Evolutionary conservation across 2,113 vertebrate genomes (phyloP).

Genomic region (Sylvilagus bachmani): DNA sequence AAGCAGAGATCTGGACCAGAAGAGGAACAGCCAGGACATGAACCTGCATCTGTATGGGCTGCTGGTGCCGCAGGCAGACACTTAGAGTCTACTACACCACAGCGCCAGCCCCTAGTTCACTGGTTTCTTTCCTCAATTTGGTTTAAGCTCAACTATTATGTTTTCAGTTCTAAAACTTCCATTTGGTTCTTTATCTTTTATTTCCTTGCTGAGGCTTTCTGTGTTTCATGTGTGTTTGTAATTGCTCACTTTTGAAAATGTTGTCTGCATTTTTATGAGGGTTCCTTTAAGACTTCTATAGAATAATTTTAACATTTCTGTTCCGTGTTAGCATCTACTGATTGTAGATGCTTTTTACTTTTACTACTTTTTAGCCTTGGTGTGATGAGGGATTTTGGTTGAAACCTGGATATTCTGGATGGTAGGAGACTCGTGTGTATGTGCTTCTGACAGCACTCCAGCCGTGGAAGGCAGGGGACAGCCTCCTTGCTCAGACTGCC

Average conservation of each 20-base stretch:
- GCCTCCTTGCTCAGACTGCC: background rate
- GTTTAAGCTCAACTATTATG: too few relatives aligned
- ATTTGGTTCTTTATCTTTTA: too few relatives aligned
- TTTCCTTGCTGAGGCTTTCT: background rate
- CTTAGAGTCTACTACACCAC: too few relatives aligned
- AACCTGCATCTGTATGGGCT: too few relatives aligned
- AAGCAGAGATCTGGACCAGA: too few relatives aligned
- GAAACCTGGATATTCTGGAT: background rate
- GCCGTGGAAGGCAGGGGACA: background rate
- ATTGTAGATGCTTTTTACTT: too few relatives aligned
- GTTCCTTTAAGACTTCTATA: background rate
- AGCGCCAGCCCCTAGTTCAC: too few relatives aligned
- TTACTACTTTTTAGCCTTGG: background rate
- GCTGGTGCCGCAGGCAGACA: too few relatives aligned
- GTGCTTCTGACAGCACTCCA: background rate
- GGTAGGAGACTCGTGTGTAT: background rate
- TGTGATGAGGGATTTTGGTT: background rate
- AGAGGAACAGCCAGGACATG: too few relatives aligned
- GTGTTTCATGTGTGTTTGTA: conserved; percentile 26
- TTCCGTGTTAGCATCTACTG: background rate
- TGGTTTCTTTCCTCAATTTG: too few relatives aligned
- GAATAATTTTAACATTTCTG: background rate
- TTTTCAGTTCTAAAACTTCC: too few relatives aligned
- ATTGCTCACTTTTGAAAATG: background rate
- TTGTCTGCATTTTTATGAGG: background rate